Conservation (phyloP, 2,113 vertebrate genomes). For the Agapornis roseicollis region DNA sequence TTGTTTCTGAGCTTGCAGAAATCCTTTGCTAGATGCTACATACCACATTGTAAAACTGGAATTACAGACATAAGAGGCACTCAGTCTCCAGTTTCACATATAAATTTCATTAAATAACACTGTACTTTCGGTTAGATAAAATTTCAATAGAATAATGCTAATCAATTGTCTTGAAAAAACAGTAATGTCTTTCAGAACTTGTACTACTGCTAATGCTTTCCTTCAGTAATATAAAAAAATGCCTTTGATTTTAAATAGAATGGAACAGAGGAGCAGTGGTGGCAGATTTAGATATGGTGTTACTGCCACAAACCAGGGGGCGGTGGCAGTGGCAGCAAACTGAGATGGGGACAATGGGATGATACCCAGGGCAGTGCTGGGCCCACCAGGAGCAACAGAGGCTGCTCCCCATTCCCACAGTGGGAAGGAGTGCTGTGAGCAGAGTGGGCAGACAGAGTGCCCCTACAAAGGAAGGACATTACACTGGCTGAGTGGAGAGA, state of each 20-base stretch:
- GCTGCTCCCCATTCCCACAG: neutral
- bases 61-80: neutral
- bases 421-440: neutral
- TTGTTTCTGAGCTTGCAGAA: conserved; percentile 1
- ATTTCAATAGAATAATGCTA: neutral
- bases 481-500: neutral
- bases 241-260: neutral
- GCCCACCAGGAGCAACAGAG: neutral
- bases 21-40: neutral
- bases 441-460: neutral
- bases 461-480: neutral
- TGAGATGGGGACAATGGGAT: neutral
- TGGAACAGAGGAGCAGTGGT: neutral
- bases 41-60: neutral
- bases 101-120: neutral
- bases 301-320: neutral
- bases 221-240: neutral
- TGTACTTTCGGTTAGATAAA: neutral
- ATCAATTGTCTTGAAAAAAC: neutral
- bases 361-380: neutral
- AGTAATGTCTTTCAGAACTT: neutral
- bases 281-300: neutral
- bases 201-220: neutral
- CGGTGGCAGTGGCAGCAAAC: neutral
- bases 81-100: neutral